Evolutionary conservation across 2,113 vertebrate species (phyloP).

Genomic region (Falco punctatus): DNA sequence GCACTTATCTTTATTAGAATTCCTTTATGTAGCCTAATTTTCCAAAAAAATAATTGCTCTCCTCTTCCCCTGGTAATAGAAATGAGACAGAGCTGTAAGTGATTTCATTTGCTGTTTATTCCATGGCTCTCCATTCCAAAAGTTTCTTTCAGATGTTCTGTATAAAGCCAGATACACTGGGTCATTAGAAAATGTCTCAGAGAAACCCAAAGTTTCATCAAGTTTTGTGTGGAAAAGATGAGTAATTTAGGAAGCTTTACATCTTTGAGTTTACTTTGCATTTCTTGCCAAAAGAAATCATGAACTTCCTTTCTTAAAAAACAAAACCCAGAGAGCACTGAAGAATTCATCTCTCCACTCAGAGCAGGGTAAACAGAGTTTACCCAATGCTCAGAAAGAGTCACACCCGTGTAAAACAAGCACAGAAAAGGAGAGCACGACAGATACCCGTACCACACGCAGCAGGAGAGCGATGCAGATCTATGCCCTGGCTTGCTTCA

Average conservation of each 20-base stretch:
- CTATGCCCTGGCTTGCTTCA: rapidly evolving
- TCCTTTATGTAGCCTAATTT: neutral
- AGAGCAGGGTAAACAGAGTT: neutral
- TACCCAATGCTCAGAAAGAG: neutral
- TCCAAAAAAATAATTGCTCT: neutral
- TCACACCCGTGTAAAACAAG: rapidly evolving
- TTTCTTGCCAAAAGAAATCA: neutral
- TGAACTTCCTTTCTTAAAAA: neutral
- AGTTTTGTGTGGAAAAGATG: neutral
- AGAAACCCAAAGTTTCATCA: neutral
- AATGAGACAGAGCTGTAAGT: neutral
- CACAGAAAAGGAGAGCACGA: neutral
- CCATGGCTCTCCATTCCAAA: neutral
- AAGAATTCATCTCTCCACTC: neutral
- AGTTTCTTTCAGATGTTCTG: neutral
- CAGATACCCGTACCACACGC: rapidly evolving
- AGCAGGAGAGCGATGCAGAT: rapidly evolving
- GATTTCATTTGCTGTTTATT: slow-evolving; percentile 9
- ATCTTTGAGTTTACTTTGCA: neutral
- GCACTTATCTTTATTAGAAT: neutral
- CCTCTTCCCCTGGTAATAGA: neutral
- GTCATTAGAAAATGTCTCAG: neutral
- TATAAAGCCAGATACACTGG: neutral
- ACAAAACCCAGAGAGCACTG: neutral
- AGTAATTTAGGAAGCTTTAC: slow-evolving; percentile 4